phyloP scores from a whole-genome alignment of 2,888 invertebrate genomes.

The Drosophila anomelani region DNA sequence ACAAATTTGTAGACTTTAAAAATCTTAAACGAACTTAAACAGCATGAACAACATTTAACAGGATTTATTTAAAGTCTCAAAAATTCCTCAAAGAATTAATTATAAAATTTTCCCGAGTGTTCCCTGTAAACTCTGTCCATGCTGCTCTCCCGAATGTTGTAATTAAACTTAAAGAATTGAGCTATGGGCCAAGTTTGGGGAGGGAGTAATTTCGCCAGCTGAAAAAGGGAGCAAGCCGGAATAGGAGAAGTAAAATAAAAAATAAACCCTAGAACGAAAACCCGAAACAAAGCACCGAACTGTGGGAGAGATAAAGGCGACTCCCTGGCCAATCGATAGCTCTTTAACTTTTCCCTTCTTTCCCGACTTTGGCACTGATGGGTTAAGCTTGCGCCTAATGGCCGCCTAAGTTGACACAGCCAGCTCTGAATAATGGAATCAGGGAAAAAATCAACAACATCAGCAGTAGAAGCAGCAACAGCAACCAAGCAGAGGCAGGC shows the following conservation, averaged over 20 bases:
- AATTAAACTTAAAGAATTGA: conserved; percentile 75
- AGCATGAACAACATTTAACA: not conserved
- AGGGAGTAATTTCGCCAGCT: conserved; percentile 22
- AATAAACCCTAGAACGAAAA: conserved; percentile 46
- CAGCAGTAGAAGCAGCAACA: conserved; percentile 7
- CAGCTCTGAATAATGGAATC: conserved; percentile 36
- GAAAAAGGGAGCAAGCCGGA: conserved; percentile 14
- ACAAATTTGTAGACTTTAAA: not conserved
- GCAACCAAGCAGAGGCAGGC: conserved; percentile 24
- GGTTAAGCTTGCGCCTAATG: conserved; percentile 76
- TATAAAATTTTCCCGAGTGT: conserved; percentile 17
- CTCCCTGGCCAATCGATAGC: conserved; percentile 67
- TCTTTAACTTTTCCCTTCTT: conserved; percentile 65
- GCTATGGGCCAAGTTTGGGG: conserved; percentile 52
- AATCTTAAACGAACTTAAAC: not conserved
- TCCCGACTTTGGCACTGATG: conserved; percentile 70
- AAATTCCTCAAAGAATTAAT: not conserved
- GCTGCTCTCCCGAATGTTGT: conserved; percentile 49
- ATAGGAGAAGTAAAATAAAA: conserved; percentile 24
- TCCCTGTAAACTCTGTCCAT: not conserved
- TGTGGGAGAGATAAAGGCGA: conserved; percentile 9
- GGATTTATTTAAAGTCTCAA: not conserved
- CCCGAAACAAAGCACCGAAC: conserved; percentile 30
- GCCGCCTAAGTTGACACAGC: conserved; percentile 69
- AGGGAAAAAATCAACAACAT: conserved; percentile 27